These are phyloP conservation scores for Nerophis ophidion DNA, from an alignment of 2,113 vertebrate genomes.

Conservation along the genomic window DNA sequence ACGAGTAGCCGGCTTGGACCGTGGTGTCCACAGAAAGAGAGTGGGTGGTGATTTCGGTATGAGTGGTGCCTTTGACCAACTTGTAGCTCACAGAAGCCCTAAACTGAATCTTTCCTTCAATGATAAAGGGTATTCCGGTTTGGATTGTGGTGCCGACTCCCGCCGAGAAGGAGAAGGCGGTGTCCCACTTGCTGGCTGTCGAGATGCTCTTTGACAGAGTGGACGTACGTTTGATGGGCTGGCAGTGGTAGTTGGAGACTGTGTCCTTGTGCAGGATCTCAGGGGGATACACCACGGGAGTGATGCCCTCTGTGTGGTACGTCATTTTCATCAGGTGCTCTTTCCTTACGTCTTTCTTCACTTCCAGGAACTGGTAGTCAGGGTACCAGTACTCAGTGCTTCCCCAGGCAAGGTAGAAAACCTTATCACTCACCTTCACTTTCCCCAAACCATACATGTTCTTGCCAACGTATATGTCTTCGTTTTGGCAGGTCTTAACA, in stretches of 20 bases:
- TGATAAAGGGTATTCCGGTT: background rate
- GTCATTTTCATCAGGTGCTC: slow-evolving; percentile 47
- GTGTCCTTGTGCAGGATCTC: slow-evolving; percentile 28
- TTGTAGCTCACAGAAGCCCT: background rate
- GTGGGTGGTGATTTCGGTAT: background rate
- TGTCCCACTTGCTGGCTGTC: background rate
- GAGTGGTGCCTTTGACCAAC: background rate
- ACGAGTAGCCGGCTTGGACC: background rate
- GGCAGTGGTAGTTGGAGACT: slow-evolving; percentile 45
- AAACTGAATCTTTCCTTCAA: background rate
- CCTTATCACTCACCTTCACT: slow-evolving; percentile 30
- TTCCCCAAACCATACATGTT: slow-evolving; percentile 60
- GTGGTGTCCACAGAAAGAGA: background rate
- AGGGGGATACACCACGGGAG: slow-evolving; percentile 31
- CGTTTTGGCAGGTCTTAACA: slow-evolving; percentile 34
- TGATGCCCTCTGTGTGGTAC: slow-evolving; percentile 31
- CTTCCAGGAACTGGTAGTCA: slow-evolving; percentile 49
- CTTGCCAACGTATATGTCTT: slow-evolving; percentile 46
- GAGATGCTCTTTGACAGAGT: background rate
- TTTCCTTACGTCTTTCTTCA: slow-evolving; percentile 22
- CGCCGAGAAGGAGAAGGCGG: background rate
- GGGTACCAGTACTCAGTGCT: slow-evolving; percentile 49
- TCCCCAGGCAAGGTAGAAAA: slow-evolving; percentile 51
- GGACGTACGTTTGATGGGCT: slow-evolving; percentile 27
- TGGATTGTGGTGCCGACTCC: background rate